phyloP scores from a whole-genome alignment of 2,113 vertebrate genomes.

The Baryphthengus martii region DNA sequence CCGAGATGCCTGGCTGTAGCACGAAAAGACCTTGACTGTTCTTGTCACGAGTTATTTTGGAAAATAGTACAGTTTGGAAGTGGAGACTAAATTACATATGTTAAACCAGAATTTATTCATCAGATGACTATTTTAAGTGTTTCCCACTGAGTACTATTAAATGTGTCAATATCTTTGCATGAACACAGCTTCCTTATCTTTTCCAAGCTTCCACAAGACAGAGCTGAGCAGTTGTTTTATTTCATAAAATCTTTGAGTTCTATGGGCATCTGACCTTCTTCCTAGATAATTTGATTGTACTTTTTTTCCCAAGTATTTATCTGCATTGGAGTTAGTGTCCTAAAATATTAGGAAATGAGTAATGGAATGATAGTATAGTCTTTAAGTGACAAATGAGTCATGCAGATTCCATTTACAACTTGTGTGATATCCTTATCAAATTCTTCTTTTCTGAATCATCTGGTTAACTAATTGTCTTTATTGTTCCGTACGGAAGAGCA shows the following conservation, averaged over 20 bases:
- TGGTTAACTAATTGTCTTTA: slow-evolving; percentile 31
- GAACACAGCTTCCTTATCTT: background rate
- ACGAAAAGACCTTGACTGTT: background rate
- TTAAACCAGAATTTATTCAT: background rate
- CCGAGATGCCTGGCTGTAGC: background rate
- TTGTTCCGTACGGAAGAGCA: background rate
- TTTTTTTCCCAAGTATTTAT: slow-evolving; percentile 8
- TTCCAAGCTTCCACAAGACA: background rate
- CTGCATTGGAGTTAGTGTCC: background rate
- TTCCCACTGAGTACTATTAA: background rate
- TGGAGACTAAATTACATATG: background rate
- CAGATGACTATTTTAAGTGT: background rate
- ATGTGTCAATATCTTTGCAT: background rate
- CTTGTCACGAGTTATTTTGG: background rate
- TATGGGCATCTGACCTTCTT: background rate
- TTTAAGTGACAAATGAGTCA: background rate
- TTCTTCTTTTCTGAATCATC: background rate
- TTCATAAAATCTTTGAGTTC: background rate
- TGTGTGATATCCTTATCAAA: slow-evolving; percentile 5
- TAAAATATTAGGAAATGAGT: slow-evolving; percentile 40
- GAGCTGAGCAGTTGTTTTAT: background rate
- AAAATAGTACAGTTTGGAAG: background rate
- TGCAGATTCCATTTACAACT: background rate
- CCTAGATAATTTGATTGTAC: background rate
- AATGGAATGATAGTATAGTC: background rate